Percentiles rank a stretch among this genome's conserved stretches.
Conservation (phyloP, 2,113 vertebrate species). For the Pseudopodoces humilis region DNA sequence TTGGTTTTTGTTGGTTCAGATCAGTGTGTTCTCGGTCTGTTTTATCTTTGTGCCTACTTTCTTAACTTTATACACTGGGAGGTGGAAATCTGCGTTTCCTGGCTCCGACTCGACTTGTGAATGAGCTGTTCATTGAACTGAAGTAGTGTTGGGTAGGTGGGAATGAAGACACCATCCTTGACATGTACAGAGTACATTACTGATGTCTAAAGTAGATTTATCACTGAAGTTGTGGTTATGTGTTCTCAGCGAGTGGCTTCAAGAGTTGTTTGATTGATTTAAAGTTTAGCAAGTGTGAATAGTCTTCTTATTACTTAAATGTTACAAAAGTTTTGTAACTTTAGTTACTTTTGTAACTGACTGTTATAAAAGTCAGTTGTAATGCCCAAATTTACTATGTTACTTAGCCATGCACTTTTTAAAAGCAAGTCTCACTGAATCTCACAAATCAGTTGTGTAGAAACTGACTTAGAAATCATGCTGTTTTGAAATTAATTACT, state of each 20-base stretch:
- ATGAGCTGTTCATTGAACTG: conserved; percentile 36
- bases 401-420: background rate
- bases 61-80: background rate
- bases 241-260: background rate
- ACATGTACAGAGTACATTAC: background rate
- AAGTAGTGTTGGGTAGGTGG: conserved; percentile 24
- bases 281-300: background rate
- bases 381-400: background rate
- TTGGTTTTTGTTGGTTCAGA: background rate
- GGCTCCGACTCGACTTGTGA: background rate
- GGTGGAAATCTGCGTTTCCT: background rate
- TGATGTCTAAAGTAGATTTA: background rate
- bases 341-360: too few species aligned
- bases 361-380: background rate
- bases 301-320: background rate
- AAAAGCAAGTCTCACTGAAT: background rate
- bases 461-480: background rate
- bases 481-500: background rate
- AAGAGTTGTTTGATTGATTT: background rate
- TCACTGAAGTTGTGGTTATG: background rate
- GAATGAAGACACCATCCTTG: background rate
- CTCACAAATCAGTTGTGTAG: background rate
- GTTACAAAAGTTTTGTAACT: background rate
- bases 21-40: background rate
- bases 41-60: background rate